Conservation (phyloP, 2,113 vertebrate genomes). For the Bubo bubo region DNA sequence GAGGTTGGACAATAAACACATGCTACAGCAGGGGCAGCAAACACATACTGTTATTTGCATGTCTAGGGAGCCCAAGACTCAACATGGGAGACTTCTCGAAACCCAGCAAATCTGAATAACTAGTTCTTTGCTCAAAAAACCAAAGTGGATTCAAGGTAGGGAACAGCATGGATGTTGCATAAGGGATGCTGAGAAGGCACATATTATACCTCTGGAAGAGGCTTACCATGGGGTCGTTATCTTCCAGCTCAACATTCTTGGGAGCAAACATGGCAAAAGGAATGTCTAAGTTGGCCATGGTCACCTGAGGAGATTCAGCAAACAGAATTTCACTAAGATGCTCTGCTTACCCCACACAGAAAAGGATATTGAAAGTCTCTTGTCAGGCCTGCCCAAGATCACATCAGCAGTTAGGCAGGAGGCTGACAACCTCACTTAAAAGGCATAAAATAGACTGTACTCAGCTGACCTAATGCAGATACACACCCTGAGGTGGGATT, state of each 20-base stretch:
- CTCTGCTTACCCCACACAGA: neutral
- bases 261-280: constrained; percentile 96
- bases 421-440: neutral
- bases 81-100: neutral
- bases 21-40: neutral
- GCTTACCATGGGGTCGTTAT: constrained; percentile 93
- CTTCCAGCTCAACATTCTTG: constrained; percentile 87
- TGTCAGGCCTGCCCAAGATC: neutral
- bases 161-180: neutral
- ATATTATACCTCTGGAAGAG: neutral
- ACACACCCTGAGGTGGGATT: neutral
- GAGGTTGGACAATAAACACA: neutral
- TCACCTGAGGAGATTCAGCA: constrained; percentile 80
- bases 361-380: neutral
- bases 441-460: neutral
- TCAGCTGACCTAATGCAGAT: neutral
- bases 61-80: neutral
- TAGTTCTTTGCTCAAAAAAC: neutral
- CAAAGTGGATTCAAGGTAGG: neutral
- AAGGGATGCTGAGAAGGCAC: constrained; percentile 20
- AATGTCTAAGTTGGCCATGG: constrained; percentile 90
- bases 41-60: neutral
- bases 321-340: constrained; percentile 28
- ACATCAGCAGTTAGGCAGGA: neutral
- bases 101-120: neutral